Percentiles rank a stretch among this genome's conserved stretches.
Evolutionary conservation across 2,888 invertebrate species (phyloP).

Genomic region (Protonemura montana): DNA sequence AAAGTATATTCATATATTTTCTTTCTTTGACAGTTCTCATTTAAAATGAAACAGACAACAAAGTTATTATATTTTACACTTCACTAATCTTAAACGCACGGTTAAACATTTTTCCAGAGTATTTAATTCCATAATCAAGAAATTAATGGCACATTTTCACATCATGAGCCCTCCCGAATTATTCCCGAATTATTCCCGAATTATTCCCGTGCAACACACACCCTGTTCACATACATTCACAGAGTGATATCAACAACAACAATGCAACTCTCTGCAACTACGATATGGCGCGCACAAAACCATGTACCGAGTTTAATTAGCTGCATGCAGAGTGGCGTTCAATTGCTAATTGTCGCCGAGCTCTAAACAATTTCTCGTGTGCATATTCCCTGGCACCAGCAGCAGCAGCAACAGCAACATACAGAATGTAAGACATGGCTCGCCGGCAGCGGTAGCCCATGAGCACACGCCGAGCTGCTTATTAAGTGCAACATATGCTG

Average conservation of each 20-base stretch:
- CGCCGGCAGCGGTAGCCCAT: not conserved
- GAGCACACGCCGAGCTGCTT: not conserved
- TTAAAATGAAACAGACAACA: not conserved
- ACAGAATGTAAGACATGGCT: constrained; percentile 7
- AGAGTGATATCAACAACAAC: too few species aligned
- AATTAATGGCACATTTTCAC: constrained; percentile 38
- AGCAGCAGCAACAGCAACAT: too few species aligned
- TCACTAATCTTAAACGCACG: not conserved
- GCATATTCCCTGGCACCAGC: too few species aligned
- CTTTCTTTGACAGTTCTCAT: not conserved
- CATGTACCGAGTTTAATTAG: too few species aligned
- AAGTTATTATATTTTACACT: not conserved
- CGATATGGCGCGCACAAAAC: too few species aligned
- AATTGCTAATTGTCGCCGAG: not conserved
- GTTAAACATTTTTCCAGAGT: not conserved
- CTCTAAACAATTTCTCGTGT: too few species aligned
- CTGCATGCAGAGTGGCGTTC: not conserved
- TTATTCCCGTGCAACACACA: too few species aligned
- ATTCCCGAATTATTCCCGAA: too few species aligned
- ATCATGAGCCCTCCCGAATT: constrained; percentile 28
- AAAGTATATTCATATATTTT: not conserved
- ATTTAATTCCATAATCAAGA: constrained; percentile 22
- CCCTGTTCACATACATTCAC: constrained; percentile 8
- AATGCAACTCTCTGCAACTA: too few species aligned
- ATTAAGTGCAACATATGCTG: constrained; percentile 36